These are phyloP conservation scores for Drosophila pruinosa DNA, from an alignment of 1,140 invertebrate genomes.

Conservation along the genomic window DNA sequence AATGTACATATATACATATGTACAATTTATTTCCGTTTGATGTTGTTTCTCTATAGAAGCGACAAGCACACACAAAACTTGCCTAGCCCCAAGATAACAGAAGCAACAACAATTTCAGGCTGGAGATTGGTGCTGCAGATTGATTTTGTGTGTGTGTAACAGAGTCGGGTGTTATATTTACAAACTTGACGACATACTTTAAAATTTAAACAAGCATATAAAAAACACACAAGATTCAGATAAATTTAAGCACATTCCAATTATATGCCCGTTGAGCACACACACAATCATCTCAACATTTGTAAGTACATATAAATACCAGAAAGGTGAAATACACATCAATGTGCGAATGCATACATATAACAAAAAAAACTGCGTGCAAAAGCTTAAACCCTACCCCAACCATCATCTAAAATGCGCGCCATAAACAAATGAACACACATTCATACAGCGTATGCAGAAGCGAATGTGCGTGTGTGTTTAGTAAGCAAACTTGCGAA, in stretches of 20 bases:
- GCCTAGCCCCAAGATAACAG: slow-evolving; percentile 32
- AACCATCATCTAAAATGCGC: slow-evolving; percentile 54
- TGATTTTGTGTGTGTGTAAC: slow-evolving; percentile 27
- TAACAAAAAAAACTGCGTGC: slow-evolving; percentile 10
- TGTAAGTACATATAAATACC: slow-evolving; percentile 2
- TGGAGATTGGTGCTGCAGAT: slow-evolving; percentile 25
- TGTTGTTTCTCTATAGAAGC: slow-evolving; percentile 34
- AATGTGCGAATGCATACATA: slow-evolving; percentile 1
- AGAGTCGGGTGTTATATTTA: slow-evolving; percentile 11
- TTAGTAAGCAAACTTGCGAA: slow-evolving; percentile 3
- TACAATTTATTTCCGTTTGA: slow-evolving; percentile 51
- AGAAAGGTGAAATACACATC: slow-evolving; percentile 2
- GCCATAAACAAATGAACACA: slow-evolving; percentile 68
- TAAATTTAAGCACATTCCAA: slow-evolving; percentile 11
- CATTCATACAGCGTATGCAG: neutral
- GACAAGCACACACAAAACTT: slow-evolving; percentile 15
- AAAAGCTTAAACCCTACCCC: slow-evolving; percentile 52
- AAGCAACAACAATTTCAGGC: slow-evolving; percentile 15
- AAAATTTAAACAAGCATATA: slow-evolving; percentile 2
- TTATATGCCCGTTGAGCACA: neutral
- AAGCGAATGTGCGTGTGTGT: neutral
- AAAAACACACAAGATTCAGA: slow-evolving; percentile 13
- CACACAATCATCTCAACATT: neutral
- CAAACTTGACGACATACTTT: slow-evolving; percentile 26
- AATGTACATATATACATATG: slow-evolving; percentile 8